phyloP scores from a whole-genome alignment of 2,113 vertebrate genomes.

The Gymnorhina tibicen region DNA sequence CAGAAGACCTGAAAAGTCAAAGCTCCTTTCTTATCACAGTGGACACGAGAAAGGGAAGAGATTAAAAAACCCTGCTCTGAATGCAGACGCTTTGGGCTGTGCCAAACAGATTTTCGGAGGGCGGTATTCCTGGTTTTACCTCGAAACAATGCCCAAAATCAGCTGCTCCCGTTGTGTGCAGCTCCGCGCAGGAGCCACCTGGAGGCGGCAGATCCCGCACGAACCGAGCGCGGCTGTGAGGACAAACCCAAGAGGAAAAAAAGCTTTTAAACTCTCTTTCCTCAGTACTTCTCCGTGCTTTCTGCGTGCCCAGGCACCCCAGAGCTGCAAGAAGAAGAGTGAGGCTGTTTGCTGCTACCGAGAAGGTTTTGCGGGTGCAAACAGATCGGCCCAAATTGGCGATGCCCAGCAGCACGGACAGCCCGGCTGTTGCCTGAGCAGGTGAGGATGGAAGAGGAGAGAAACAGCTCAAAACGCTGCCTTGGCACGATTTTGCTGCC shows the following conservation, averaged over 20 bases:
- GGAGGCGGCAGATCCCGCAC: neutral
- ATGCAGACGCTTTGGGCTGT: neutral
- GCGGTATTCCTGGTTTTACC: fast-evolving
- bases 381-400: fast-evolving
- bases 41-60: neutral
- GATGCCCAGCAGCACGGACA: neutral
- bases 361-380: neutral
- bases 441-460: fast-evolving
- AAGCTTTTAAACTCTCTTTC: neutral
- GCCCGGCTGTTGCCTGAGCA: neutral
- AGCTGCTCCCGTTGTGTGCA: fast-evolving
- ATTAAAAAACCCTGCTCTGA: fast-evolving
- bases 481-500: fast-evolving
- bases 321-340: neutral
- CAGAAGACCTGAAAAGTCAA: fast-evolving
- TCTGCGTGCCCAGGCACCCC: neutral
- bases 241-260: neutral
- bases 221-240: fast-evolving
- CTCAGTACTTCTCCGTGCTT: neutral
- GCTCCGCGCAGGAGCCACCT: neutral
- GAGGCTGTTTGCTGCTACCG: neutral
- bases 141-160: fast-evolving
- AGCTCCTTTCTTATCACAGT: neutral
- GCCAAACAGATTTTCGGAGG: neutral
- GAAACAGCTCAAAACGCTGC: fast-evolving